A percentile compares a stretch with the other conserved stretches of the same genome.
phyloP scores from a whole-genome alignment of 2,888 invertebrate genomes.

The Norana najaformis region DNA sequence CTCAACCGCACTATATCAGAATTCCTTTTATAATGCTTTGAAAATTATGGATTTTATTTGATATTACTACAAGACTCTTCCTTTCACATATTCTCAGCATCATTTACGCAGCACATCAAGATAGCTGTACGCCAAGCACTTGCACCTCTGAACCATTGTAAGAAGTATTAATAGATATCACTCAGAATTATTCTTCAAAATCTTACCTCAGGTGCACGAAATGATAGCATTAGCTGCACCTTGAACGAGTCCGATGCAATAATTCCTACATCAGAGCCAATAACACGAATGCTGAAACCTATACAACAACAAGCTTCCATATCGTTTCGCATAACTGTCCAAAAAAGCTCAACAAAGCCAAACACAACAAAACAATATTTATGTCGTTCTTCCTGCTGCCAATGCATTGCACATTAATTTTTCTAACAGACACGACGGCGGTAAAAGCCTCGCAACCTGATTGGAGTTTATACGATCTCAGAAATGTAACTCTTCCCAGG shows the following conservation, averaged over 20 bases:
- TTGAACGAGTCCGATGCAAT: background rate
- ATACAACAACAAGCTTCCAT: background rate
- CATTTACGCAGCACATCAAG: too few relatives aligned
- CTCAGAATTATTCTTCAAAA: too few relatives aligned
- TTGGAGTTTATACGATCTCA: background rate
- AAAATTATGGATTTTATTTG: too few relatives aligned
- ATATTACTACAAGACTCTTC: too few relatives aligned
- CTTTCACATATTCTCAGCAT: too few relatives aligned
- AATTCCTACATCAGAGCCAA: background rate
- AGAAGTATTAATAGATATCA: too few relatives aligned
- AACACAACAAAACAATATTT: background rate
- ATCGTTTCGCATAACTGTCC: background rate
- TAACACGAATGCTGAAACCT: too few relatives aligned
- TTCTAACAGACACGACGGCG: background rate
- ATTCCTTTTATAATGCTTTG: too few relatives aligned
- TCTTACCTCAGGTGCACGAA: background rate
- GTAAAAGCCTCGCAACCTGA: background rate
- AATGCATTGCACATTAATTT: background rate
- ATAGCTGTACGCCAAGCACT: too few relatives aligned
- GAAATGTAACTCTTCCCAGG: background rate
- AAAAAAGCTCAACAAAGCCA: background rate
- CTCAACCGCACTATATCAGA: too few relatives aligned
- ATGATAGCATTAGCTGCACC: background rate
- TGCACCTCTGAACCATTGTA: too few relatives aligned
- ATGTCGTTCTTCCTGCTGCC: background rate